Conservation (phyloP, 1,140 invertebrate genomes). For the Trichonephila clavipes region DNA sequence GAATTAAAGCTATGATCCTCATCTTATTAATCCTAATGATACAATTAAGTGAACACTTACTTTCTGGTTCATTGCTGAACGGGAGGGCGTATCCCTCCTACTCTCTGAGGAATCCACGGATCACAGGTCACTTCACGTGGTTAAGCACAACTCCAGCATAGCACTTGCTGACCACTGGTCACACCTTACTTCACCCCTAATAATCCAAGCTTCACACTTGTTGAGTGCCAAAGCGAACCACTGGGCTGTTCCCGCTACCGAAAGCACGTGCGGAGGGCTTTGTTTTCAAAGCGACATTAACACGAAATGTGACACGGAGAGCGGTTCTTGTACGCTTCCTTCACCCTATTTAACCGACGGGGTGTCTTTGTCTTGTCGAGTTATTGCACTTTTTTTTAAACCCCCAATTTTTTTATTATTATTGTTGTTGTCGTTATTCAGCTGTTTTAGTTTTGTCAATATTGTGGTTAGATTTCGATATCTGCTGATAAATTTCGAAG, state of each 20-base stretch:
- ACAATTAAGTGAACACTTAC: constrained; percentile 51
- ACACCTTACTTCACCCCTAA: constrained; percentile 69
- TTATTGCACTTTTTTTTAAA: neutral
- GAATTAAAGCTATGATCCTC: neutral
- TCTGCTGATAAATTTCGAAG: no score
- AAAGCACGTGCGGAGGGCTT: neutral
- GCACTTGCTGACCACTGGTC: constrained; percentile 57
- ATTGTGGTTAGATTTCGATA: no score
- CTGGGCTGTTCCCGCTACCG: neutral
- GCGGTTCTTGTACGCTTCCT: neutral
- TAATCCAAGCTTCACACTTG: constrained; percentile 67
- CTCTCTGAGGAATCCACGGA: constrained; percentile 56
- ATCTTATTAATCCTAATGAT: neutral
- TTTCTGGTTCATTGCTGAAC: constrained; percentile 8
- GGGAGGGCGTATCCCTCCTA: constrained; percentile 48
- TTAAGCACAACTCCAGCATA: constrained; percentile 54
- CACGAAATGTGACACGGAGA: neutral
- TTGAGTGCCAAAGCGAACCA: neutral
- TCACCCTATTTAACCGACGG: neutral
- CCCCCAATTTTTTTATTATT: no score
- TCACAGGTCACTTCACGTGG: constrained; percentile 70
- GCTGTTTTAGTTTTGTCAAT: no score
- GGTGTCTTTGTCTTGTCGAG: neutral
- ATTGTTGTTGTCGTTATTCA: no score
- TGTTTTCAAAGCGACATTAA: constrained; percentile 7